Evolutionary conservation across 2,888 invertebrate genomes (phyloP).

Genomic region (Lymantria monacha): DNA sequence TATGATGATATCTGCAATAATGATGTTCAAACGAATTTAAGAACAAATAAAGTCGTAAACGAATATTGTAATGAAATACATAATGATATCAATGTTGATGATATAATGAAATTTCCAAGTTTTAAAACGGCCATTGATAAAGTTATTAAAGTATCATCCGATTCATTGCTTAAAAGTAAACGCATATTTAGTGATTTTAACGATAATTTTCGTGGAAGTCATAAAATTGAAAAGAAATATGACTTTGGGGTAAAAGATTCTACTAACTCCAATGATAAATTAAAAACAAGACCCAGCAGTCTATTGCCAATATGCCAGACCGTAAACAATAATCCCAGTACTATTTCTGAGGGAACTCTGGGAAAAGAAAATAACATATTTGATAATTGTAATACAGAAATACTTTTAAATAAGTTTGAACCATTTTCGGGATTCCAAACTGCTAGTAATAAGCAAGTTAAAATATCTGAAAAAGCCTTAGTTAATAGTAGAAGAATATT

Average conservation of each 20-base stretch:
- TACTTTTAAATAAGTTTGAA: not conserved
- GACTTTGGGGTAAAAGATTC: not conserved
- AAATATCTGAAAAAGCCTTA: conserved; percentile 49
- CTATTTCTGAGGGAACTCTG: conserved; percentile 49
- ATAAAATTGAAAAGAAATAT: not conserved
- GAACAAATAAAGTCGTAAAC: conserved; percentile 20
- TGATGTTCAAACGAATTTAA: conserved; percentile 31
- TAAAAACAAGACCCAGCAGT: not conserved
- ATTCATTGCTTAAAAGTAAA: conserved; percentile 40
- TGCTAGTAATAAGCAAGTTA: conserved; percentile 47
- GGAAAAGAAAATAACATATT: conserved; percentile 54
- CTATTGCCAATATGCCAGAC: not conserved
- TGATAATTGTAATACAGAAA: not conserved
- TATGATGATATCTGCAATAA: conserved; percentile 42
- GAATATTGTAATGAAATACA: not conserved
- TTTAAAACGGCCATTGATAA: conserved; percentile 60
- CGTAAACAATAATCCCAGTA: not conserved
- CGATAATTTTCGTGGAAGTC: not conserved
- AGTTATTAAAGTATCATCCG: conserved; percentile 32
- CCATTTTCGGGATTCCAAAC: conserved; percentile 42
- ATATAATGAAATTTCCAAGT: conserved; percentile 22
- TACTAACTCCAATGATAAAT: not conserved
- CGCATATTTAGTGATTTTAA: conserved; percentile 33
- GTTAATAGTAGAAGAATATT: conserved; percentile 54
- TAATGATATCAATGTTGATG: not conserved